A percentile compares a stretch with the other conserved stretches of the same genome.
Conservation (phyloP, 2,797 vertebrate genomes). For the Bovichtus variegatus region DNA sequence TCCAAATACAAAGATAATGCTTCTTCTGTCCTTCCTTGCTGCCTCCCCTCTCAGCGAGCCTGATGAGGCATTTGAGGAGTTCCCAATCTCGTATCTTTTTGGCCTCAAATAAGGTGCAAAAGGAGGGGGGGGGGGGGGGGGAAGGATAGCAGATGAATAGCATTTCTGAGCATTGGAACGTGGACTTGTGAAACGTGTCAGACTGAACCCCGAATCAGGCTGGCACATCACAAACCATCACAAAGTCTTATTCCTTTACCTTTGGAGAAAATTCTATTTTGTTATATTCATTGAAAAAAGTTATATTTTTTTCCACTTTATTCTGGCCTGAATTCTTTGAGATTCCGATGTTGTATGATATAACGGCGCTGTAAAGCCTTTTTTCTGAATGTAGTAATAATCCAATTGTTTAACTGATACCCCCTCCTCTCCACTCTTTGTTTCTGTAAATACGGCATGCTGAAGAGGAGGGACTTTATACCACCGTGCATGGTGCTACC, state of each 20-base stretch:
- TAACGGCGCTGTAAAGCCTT: constrained; percentile 80
- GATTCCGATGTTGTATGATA: constrained; percentile 76
- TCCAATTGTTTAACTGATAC: constrained; percentile 59
- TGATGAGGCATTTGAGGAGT: background rate
- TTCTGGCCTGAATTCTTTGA: constrained; percentile 75
- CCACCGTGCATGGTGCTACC: constrained; percentile 79
- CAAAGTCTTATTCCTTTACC: constrained; percentile 74
- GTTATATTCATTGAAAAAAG: constrained; percentile 83
- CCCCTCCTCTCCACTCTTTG: constrained; percentile 58
- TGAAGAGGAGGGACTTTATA: constrained; percentile 57
- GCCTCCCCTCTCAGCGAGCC: constrained; percentile 5
- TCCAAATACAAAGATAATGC: constrained; percentile 61
- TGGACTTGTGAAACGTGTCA: constrained; percentile 73
- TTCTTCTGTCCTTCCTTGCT: constrained; percentile 40
- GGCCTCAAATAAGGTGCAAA: constrained; percentile 17
- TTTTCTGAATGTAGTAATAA: constrained; percentile 86
- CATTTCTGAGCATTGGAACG: constrained; percentile 56
- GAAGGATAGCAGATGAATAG: constrained; percentile 39
- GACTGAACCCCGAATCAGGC: constrained; percentile 63
- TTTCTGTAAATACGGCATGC: constrained; percentile 82
- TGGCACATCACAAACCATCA: constrained; percentile 67
- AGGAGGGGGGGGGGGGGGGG: background rate
- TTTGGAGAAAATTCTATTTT: constrained; percentile 84
- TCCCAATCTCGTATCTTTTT: constrained; percentile 11
- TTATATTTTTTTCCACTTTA: constrained; percentile 82